phyloP scores from a whole-genome alignment of 1,140 invertebrate species.

The Trialeurodes vaporariorum region DNA sequence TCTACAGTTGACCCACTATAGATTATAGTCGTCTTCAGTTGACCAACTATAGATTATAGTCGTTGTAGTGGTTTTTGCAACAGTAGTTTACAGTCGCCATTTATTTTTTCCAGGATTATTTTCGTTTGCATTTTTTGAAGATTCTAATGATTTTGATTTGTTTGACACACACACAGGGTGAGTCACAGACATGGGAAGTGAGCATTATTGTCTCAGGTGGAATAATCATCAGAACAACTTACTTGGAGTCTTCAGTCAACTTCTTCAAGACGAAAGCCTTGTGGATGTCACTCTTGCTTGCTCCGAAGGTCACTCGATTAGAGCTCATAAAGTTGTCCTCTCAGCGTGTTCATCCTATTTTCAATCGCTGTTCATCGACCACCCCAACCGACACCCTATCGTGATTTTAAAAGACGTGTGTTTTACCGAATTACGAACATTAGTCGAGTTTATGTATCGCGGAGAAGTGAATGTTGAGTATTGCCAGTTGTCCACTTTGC shows the following conservation, averaged over 20 bases:
- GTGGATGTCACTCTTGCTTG: slow-evolving; percentile 91
- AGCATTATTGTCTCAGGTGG: slow-evolving; percentile 91
- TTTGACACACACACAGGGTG: no score
- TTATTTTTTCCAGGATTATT: no score
- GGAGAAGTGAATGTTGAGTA: slow-evolving; percentile 90
- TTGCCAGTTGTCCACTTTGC: slow-evolving; percentile 75
- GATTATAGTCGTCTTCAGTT: no score
- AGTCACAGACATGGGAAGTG: slow-evolving; percentile 88
- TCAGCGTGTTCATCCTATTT: slow-evolving; percentile 92
- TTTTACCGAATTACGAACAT: slow-evolving; percentile 74
- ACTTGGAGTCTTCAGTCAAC: slow-evolving; percentile 86
- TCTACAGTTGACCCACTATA: no score
- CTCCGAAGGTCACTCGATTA: slow-evolving; percentile 83
- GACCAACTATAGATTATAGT: no score
- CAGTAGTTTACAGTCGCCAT: no score
- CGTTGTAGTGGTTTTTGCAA: no score
- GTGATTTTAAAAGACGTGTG: slow-evolving; percentile 88
- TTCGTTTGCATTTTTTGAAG: no score
- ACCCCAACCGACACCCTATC: slow-evolving; percentile 82
- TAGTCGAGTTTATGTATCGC: slow-evolving; percentile 94
- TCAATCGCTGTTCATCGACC: slow-evolving; percentile 76
- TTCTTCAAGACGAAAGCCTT: slow-evolving; percentile 84
- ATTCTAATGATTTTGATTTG: no score
- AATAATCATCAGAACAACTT: slow-evolving; percentile 94
- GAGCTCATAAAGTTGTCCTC: slow-evolving; percentile 89